phyloP scores from a whole-genome alignment of 2,113 vertebrate species.

The Myotis yumanensis region DNA sequence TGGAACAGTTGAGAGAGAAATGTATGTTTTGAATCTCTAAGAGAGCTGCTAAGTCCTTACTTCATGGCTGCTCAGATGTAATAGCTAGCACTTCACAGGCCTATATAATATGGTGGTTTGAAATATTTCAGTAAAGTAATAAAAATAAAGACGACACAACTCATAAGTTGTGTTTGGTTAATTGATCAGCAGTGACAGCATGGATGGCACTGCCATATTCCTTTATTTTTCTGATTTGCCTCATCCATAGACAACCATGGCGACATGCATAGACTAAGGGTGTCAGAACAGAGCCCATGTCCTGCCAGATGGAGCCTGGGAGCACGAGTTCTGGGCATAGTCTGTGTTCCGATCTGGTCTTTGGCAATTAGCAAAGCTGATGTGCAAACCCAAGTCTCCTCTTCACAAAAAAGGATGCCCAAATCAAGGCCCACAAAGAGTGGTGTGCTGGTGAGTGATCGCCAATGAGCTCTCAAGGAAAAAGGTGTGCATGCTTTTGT shows the following conservation, averaged over 20 bases:
- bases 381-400: background rate
- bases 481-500: background rate
- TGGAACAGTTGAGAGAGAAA: background rate
- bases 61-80: background rate
- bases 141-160: background rate
- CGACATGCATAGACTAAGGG: background rate
- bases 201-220: accelerated
- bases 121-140: background rate
- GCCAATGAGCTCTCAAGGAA: background rate
- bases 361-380: background rate
- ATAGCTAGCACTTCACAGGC: background rate
- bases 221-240: background rate
- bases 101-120: background rate
- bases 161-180: background rate
- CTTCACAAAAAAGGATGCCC: background rate
- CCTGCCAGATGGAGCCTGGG: accelerated
- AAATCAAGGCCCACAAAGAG: background rate
- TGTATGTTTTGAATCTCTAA: background rate
- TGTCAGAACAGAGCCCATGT: background rate
- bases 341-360: background rate
- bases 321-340: background rate
- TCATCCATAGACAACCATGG: background rate
- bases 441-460: background rate
- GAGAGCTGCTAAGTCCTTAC: background rate
- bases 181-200: background rate